These are phyloP conservation scores for Lateolabrax maculatus DNA, from an alignment of 2,797 vertebrate genomes.

Conservation along the genomic window DNA sequence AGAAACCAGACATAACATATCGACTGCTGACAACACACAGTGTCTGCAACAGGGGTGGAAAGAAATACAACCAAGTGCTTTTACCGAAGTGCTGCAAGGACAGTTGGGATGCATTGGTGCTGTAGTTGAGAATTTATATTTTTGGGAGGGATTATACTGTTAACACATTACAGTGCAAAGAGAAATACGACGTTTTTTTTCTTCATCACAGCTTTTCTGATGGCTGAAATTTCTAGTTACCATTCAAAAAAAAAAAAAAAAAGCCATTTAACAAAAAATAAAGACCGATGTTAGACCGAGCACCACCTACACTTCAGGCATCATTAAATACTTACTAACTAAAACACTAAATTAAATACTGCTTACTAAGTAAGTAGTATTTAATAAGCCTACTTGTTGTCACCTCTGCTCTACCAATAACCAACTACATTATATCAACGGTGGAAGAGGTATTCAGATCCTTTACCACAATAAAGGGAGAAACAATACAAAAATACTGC, in stretches of 20 bases:
- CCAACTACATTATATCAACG: not conserved
- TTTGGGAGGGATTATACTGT: not conserved
- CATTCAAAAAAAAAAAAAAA: not conserved
- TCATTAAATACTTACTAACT: too few species aligned
- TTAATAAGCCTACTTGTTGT: not conserved
- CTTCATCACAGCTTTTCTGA: not conserved
- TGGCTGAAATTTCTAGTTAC: not conserved
- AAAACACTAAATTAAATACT: not conserved
- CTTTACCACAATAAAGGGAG: not conserved
- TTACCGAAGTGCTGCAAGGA: not conserved
- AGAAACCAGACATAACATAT: slow-evolving; percentile 55
- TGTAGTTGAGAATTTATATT: not conserved
- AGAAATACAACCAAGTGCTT: not conserved
- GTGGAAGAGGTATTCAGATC: not conserved
- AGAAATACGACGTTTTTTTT: not conserved
- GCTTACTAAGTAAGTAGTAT: not conserved
- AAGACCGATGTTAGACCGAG: not conserved
- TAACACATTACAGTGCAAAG: not conserved
- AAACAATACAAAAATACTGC: not conserved
- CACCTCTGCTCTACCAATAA: not conserved
- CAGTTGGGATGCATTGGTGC: not conserved
- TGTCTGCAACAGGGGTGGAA: not conserved
- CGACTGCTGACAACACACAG: not conserved
- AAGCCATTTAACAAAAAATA: not conserved
- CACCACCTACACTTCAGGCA: not conserved